These are phyloP conservation scores for Sclerodermus sp. DNA, from an alignment of 2,888 invertebrate species.

Conservation along the genomic window DNA sequence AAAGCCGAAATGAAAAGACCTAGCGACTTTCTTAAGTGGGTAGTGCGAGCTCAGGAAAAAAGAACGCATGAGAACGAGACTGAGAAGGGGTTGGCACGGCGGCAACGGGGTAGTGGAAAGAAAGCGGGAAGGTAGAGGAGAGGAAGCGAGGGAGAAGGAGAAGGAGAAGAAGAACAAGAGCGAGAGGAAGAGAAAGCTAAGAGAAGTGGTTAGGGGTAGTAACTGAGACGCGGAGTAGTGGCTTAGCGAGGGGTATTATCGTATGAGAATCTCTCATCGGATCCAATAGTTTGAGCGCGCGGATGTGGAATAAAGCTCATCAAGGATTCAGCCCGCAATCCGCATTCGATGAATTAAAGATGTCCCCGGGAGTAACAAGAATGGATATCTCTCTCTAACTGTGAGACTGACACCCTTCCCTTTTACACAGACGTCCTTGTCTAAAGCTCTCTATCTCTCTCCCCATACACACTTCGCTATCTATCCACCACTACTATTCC, in stretches of 20 bases:
- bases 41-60: slow-evolving; percentile 14
- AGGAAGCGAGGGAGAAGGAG: not conserved
- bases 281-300: slow-evolving; percentile 54
- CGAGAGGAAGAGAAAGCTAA: slow-evolving; percentile 16
- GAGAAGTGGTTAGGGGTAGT: slow-evolving; percentile 16
- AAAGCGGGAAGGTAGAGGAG: slow-evolving; percentile 3
- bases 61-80: not conserved
- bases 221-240: slow-evolving; percentile 35
- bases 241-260: slow-evolving; percentile 49
- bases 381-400: slow-evolving; percentile 14
- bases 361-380: slow-evolving; percentile 36
- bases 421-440: slow-evolving; percentile 6
- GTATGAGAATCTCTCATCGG: slow-evolving; percentile 53
- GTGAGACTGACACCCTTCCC: slow-evolving; percentile 3
- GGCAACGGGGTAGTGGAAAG: slow-evolving; percentile 2
- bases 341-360: slow-evolving; percentile 58
- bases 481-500: slow-evolving; percentile 7
- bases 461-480: not conserved
- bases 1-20: slow-evolving; percentile 38
- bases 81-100: slow-evolving; percentile 6
- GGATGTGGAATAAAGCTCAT: slow-evolving; percentile 57
- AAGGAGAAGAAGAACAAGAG: not conserved
- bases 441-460: slow-evolving; percentile 16
- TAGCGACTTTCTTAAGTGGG: slow-evolving; percentile 34
- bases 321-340: slow-evolving; percentile 55